Conservation (phyloP, 2,113 vertebrate genomes). For the Channa maculata region DNA sequence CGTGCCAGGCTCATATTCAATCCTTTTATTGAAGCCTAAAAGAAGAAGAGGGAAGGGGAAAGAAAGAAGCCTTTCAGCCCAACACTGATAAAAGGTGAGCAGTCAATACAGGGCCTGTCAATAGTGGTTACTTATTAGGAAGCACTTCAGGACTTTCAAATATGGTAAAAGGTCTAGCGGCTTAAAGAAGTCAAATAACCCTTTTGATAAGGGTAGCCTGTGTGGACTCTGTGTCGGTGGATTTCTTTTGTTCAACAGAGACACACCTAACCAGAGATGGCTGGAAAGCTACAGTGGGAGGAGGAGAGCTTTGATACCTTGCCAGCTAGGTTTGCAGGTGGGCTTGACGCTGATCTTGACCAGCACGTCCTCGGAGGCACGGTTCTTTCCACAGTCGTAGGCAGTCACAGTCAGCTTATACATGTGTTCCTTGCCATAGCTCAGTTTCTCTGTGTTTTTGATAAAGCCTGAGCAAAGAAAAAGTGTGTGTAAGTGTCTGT, state of each 20-base stretch:
- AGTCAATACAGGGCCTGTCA: conserved; percentile 22
- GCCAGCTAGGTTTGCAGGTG: conserved; percentile 95
- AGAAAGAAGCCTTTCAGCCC: conserved; percentile 34
- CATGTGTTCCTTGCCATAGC: conserved; percentile 91
- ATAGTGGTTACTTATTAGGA: conserved; percentile 34
- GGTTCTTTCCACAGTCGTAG: conserved; percentile 97
- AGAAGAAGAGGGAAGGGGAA: not conserved
- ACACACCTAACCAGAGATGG: conserved; percentile 28
- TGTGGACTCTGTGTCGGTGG: not conserved
- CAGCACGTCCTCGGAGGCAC: conserved; percentile 92
- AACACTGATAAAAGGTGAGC: not conserved
- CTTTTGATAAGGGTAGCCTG: not conserved
- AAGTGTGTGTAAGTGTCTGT: not conserved
- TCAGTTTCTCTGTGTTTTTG: conserved; percentile 96
- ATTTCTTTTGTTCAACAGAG: conserved; percentile 27
- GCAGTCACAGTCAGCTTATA: conserved; percentile 97
- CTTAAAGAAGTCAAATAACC: conserved; percentile 24
- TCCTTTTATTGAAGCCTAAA: conserved; percentile 93
- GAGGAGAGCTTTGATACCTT: conserved; percentile 84
- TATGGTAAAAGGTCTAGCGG: conserved; percentile 8
- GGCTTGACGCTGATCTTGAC: conserved; percentile 97
- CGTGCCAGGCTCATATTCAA: conserved; percentile 97
- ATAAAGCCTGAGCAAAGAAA: conserved; percentile 87
- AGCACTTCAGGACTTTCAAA: conserved; percentile 16
- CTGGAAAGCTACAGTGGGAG: not conserved